phyloP scores from a whole-genome alignment of 2,113 vertebrate species.

The Ceyx margarethae region DNA sequence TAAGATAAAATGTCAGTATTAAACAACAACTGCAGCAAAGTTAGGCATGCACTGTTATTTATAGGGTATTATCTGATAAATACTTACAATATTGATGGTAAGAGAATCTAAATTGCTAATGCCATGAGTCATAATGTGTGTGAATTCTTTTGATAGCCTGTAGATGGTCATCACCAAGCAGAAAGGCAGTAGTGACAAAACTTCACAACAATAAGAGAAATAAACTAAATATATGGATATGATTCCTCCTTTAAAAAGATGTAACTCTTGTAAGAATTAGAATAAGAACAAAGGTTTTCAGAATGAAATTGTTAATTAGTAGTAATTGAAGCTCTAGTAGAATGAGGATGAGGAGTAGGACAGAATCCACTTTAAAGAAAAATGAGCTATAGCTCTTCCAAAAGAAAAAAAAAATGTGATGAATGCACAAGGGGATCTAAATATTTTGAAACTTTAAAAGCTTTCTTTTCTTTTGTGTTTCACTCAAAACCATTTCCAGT shows the following conservation, averaged over 20 bases:
- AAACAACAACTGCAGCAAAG: neutral
- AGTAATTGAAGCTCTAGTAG: neutral
- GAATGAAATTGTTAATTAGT: neutral
- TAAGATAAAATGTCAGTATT: neutral
- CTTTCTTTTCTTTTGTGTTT: constrained; percentile 48
- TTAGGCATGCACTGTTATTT: neutral
- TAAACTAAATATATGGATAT: neutral
- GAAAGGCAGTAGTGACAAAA: neutral
- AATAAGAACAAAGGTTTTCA: neutral
- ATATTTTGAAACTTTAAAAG: constrained; percentile 58
- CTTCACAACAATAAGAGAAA: neutral
- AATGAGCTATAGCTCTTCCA: neutral
- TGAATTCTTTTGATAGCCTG: neutral
- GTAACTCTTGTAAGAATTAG: neutral
- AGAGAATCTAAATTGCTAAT: neutral
- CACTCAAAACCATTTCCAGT: neutral
- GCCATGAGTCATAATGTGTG: neutral
- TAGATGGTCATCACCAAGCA: neutral
- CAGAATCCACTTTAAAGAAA: neutral
- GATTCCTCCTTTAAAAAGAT: neutral
- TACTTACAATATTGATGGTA: neutral
- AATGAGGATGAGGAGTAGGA: neutral
- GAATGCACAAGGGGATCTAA: constrained; percentile 16
- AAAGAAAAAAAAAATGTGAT: neutral
- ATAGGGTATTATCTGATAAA: neutral